Evolutionary conservation across 37 sponge, comb jelly and placozoan genomes (phyloP).

Genomic region (Lycopodina hypogea): DNA sequence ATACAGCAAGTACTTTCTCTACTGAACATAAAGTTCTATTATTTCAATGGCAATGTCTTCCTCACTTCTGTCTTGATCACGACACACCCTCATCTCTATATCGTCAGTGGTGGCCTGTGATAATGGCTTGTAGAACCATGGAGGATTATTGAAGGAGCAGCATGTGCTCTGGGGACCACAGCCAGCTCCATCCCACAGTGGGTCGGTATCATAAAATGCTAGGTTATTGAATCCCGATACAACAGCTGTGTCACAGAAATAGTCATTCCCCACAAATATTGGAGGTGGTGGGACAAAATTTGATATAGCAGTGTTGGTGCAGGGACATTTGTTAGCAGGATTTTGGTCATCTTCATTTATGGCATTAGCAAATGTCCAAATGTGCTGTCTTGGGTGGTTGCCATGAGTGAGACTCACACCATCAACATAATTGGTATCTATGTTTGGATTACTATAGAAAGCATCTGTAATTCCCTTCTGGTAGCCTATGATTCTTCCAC

Average conservation of each 20-base stretch:
- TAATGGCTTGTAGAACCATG: constrained; percentile 48
- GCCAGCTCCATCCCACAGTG: constrained; percentile 6
- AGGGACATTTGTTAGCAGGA: too few species aligned
- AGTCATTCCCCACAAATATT: too few species aligned
- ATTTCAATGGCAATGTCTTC: too few species aligned
- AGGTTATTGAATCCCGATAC: too few species aligned
- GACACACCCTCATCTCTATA: constrained; percentile 12
- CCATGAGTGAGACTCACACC: constrained; percentile 17
- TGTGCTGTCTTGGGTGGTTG: not conserved
- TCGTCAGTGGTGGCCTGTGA: constrained; percentile 13
- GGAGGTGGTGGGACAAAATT: too few species aligned
- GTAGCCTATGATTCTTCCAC: not conserved
- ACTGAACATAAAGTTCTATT: too few species aligned
- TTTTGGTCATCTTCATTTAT: too few species aligned
- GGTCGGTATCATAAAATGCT: too few species aligned
- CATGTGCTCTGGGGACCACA: not conserved
- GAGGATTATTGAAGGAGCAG: constrained; percentile 17
- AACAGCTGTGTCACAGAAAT: too few species aligned
- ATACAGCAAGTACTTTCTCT: too few species aligned
- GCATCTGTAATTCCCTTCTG: not conserved
- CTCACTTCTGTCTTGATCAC: too few species aligned
- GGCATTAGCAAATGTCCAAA: not conserved
- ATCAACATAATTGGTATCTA: constrained; percentile 9
- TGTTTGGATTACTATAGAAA: not conserved
- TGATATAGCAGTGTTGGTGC: too few species aligned